Percentiles rank a stretch among this genome's conserved stretches.
These are phyloP conservation scores for Drosophila paramelanica DNA, from an alignment of 2,888 invertebrate genomes.

Conservation along the genomic window DNA sequence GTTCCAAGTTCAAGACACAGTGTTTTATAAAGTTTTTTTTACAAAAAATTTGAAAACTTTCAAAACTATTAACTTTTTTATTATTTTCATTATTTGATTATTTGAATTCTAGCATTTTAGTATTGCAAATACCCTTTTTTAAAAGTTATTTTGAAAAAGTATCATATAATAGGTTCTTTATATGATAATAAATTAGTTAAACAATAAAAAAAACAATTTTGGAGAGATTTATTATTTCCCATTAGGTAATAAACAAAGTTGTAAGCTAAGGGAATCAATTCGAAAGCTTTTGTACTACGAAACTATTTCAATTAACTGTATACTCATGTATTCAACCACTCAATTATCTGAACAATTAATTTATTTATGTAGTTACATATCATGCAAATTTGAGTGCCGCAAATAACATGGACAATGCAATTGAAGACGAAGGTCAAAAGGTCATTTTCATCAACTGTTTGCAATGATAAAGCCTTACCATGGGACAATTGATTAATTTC, in stretches of 20 bases:
- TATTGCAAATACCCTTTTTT: too few species aligned
- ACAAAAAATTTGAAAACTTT: not conserved
- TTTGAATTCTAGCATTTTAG: too few species aligned
- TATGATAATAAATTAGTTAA: too few species aligned
- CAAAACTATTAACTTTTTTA: too few species aligned
- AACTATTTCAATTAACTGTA: not conserved
- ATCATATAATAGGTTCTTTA: too few species aligned
- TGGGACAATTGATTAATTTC: not conserved
- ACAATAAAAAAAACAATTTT: not conserved
- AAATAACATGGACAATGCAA: not conserved
- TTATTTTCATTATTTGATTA: too few species aligned
- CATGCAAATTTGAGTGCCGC: not conserved
- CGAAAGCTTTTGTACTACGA: not conserved
- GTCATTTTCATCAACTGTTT: not conserved
- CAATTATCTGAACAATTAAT: not conserved
- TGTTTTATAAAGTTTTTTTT: not conserved
- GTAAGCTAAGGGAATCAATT: not conserved
- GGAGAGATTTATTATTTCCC: not conserved
- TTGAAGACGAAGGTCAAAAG: not conserved
- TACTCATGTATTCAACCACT: too few species aligned
- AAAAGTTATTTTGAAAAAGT: too few species aligned
- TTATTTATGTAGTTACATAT: not conserved
- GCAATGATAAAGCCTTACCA: not conserved
- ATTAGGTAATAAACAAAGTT: not conserved
- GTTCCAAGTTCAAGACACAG: not conserved